Evolutionary conservation across 2,797 vertebrate genomes (phyloP), one percentile per base, ranked within the genome.

Genomic region (Xenentodon cancila): DNA sequence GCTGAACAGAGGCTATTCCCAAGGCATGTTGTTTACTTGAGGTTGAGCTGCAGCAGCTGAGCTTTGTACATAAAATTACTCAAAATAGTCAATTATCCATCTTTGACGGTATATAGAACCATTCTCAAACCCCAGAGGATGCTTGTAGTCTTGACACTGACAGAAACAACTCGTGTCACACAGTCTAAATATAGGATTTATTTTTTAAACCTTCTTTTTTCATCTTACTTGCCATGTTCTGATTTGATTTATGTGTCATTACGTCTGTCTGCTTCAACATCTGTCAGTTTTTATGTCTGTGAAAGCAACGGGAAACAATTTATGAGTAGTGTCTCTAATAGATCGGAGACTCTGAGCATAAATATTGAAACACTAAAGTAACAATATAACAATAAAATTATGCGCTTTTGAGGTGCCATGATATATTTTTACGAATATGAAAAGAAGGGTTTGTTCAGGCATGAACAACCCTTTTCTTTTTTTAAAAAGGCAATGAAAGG

Each of bases 21-120:
- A 88, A 85, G 87, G 88, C 91, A 84, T 79, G 80, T 79, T 89
- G 85, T 92, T 92, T 92, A 91, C 90, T 89, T 79, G 85, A 90
- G 89, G 84, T 91, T 91, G 88, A 92, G 87, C 85, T 80, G 76
- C 79, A 78, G 88, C 92, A 92, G 91, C 91, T 91, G 89, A 93
- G 91, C 88, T 92, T 87, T 89, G 85, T 91, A 91, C 77, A 87
- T 84, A 81, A 88, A 92, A 92, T 92, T 90, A 93, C 92, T 91
- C 86, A 90, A 91, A 93, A 93, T 93, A 93, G 91, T 88, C 91
- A 93, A 94, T 93, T 92, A 93, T 90, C 84, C 84, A 61, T 93
- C 87, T 91, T 90, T 91, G 85, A 84, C 84, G 74, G 90, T 69
- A 66, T 87, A 87, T 87, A 90, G 84, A 89, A 84, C 80, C 75